A percentile compares a stretch with the other conserved stretches of the same genome.
phyloP scores from a whole-genome alignment of 1,140 invertebrate genomes.

The Halesus radiatus region DNA sequence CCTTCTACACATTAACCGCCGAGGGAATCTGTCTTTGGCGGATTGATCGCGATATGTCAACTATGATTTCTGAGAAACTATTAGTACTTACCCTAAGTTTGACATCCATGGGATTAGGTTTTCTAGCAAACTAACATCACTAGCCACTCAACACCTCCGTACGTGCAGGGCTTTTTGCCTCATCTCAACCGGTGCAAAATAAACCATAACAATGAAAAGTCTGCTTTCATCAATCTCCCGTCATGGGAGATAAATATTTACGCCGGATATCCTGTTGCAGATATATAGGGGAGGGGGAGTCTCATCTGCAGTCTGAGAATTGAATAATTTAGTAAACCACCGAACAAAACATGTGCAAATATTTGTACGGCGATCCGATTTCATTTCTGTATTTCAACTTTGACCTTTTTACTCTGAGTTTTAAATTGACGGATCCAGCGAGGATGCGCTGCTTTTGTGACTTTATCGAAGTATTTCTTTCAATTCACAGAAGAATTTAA shows the following conservation, averaged over 20 bases:
- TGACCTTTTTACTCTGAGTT: not conserved
- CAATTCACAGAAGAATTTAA: too few species aligned
- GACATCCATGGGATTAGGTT: not conserved
- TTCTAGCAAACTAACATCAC: not conserved
- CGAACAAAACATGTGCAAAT: not conserved
- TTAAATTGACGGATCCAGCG: not conserved
- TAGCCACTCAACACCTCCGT: not conserved
- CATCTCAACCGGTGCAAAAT: constrained; percentile 36
- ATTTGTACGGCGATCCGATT: not conserved
- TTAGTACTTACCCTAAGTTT: not conserved
- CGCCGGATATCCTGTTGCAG: constrained; percentile 30
- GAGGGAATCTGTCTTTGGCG: too few species aligned
- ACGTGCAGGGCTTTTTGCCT: not conserved
- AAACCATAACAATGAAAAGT: constrained; percentile 42
- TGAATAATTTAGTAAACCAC: not conserved
- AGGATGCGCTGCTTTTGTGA: not conserved
- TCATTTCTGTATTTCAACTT: not conserved
- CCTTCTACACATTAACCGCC: too few species aligned
- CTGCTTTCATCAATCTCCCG: constrained; percentile 40
- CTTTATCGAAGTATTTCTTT: not conserved
- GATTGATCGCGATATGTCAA: too few species aligned
- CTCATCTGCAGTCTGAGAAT: not conserved
- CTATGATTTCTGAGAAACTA: not conserved
- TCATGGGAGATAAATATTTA: constrained; percentile 34
- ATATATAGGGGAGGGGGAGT: not conserved